These are phyloP conservation scores for Antrozous pallidus DNA, from an alignment of 2,797 vertebrate species.

Conservation along the genomic window DNA sequence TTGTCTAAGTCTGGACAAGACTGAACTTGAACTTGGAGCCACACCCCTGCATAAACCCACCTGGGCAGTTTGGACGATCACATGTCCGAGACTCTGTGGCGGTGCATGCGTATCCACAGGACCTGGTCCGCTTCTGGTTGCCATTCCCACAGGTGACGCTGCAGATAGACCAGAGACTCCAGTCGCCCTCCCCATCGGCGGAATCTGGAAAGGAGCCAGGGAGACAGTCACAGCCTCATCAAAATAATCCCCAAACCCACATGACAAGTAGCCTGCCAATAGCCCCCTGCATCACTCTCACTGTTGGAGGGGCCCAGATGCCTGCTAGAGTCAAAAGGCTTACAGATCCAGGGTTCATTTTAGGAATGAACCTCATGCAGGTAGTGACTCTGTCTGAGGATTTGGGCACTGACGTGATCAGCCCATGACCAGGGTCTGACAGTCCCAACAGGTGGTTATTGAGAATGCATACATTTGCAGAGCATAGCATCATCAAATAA, in stretches of 20 bases:
- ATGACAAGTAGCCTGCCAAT: background rate
- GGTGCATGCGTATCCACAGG: conserved; percentile 94
- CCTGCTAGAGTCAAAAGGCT: background rate
- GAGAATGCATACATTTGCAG: background rate
- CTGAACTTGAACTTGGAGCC: background rate
- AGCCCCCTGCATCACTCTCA: background rate
- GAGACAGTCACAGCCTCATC: conserved; percentile 31
- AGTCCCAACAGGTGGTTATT: background rate
- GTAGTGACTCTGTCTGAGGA: background rate
- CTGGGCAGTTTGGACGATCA: conserved; percentile 93
- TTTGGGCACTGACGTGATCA: background rate
- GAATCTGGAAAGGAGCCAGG: conserved; percentile 86
- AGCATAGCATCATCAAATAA: background rate
- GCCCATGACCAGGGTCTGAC: background rate
- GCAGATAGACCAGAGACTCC: conserved; percentile 94
- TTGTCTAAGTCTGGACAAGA: conserved; percentile 3
- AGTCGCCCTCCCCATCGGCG: conserved; percentile 93
- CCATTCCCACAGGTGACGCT: conserved; percentile 93
- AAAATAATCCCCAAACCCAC: background rate
- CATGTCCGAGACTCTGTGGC: conserved; percentile 95
- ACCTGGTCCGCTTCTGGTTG: conserved; percentile 93
- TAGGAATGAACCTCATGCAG: background rate
- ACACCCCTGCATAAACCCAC: conserved; percentile 73
- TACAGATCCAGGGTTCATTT: background rate
- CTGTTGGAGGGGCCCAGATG: background rate